Evolutionary conservation across 2,797 vertebrate genomes (phyloP).

Genomic region (Scolopax rusticola): DNA sequence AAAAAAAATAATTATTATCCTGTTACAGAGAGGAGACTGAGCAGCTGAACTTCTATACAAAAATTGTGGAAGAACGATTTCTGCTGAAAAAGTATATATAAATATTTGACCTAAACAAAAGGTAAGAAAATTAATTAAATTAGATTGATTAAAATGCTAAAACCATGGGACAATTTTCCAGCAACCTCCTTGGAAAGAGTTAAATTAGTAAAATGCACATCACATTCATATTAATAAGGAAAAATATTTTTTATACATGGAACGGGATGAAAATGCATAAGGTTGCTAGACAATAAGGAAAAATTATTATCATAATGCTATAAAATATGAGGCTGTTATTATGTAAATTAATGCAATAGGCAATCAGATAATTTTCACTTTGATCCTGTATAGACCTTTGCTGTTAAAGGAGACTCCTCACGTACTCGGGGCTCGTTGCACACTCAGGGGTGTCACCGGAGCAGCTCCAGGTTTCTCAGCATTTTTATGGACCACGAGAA

Average conservation of each 20-base stretch:
- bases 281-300: background rate
- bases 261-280: background rate
- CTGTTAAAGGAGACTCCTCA: background rate
- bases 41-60: background rate
- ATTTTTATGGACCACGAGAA: background rate
- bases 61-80: background rate
- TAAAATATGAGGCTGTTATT: background rate
- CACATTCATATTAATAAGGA: background rate
- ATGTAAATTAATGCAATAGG: background rate
- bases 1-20: background rate
- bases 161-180: background rate
- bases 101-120: background rate
- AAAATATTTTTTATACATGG: background rate
- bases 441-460: background rate
- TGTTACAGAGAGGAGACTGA: background rate
- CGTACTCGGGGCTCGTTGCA: background rate
- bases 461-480: background rate
- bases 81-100: background rate
- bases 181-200: background rate
- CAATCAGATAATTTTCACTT: background rate
- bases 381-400: background rate
- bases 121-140: background rate
- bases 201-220: background rate
- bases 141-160: background rate
- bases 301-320: background rate